Percentiles rank a stretch among this genome's conserved stretches.
Conservation (phyloP, 2,797 vertebrate species). For the Gambusia yucatana region DNA sequence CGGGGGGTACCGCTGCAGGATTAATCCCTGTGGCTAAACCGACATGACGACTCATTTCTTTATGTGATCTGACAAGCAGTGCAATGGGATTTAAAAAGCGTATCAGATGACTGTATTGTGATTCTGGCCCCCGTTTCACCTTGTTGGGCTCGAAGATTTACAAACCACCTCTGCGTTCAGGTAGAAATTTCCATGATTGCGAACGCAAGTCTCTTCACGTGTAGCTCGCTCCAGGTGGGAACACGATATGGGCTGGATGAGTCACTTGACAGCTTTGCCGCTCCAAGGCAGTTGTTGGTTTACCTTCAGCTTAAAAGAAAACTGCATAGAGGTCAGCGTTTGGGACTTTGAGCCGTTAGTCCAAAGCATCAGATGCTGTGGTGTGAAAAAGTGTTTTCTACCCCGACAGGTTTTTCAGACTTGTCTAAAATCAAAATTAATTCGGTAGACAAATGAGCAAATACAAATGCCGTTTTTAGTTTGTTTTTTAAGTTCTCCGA, state of each 20-base stretch:
- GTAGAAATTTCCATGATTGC: constrained; percentile 5
- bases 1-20: constrained; percentile 8
- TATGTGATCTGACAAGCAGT: constrained; percentile 64
- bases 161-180: constrained; percentile 29
- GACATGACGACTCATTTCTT: constrained; percentile 67
- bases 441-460: neutral
- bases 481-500: neutral
- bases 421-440: neutral
- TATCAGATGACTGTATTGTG: constrained; percentile 55
- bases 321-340: constrained; percentile 57
- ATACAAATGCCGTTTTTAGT: neutral
- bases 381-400: neutral
- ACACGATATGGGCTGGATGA: constrained; percentile 43
- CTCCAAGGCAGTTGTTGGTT: constrained; percentile 51
- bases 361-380: neutral
- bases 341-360: constrained; percentile 25
- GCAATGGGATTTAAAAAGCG: constrained; percentile 62
- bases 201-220: constrained; percentile 32
- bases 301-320: constrained; percentile 48
- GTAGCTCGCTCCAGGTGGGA: constrained; percentile 42
- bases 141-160: constrained; percentile 18
- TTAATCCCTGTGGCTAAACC: constrained; percentile 68
- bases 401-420: neutral
- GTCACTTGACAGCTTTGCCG: constrained; percentile 42
- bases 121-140: constrained; percentile 36